phyloP scores from a whole-genome alignment of 2,888 invertebrate genomes.

The Stenichneumon culpator region DNA sequence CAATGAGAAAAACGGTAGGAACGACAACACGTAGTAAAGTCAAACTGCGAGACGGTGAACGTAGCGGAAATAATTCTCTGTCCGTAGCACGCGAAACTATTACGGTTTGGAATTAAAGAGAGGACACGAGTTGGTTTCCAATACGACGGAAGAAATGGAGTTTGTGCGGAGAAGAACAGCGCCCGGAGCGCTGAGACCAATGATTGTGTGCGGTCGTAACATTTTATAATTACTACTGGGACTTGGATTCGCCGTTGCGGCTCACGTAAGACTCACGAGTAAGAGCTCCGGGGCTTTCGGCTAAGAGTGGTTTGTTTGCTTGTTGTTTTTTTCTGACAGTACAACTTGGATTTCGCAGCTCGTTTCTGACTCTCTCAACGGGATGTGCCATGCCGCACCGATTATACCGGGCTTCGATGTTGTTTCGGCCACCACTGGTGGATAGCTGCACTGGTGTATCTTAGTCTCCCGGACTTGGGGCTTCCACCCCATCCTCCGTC shows the following conservation, averaged over 20 bases:
- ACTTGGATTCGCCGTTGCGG: constrained; percentile 17
- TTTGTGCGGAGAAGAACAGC: constrained; percentile 1
- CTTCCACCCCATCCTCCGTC: background rate
- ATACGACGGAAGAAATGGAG: constrained; percentile 14
- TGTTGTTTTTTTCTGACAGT: background rate
- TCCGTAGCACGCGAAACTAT: constrained; percentile 19
- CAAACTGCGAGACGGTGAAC: background rate
- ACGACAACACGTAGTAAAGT: constrained; percentile 20
- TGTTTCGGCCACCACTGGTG: background rate
- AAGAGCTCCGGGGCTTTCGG: constrained; percentile 8
- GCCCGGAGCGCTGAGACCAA: constrained; percentile 6
- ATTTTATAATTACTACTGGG: constrained; percentile 66
- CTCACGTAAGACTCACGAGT: constrained; percentile 18
- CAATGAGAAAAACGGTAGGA: background rate
- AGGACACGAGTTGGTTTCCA: constrained; percentile 3
- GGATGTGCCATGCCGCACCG: background rate
- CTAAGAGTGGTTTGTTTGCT: background rate
- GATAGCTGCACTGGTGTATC: background rate
- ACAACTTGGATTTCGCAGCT: constrained; percentile 19
- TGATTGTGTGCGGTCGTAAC: constrained; percentile 58
- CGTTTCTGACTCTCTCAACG: background rate
- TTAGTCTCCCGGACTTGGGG: background rate
- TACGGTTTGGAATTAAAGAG: constrained; percentile 45
- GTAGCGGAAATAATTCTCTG: constrained; percentile 3
- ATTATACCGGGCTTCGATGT: constrained; percentile 7